Percentiles rank a stretch among this genome's conserved stretches.
These are phyloP conservation scores for Tetheella fluctuosa DNA, from an alignment of 2,888 invertebrate genomes.

Conservation along the genomic window DNA sequence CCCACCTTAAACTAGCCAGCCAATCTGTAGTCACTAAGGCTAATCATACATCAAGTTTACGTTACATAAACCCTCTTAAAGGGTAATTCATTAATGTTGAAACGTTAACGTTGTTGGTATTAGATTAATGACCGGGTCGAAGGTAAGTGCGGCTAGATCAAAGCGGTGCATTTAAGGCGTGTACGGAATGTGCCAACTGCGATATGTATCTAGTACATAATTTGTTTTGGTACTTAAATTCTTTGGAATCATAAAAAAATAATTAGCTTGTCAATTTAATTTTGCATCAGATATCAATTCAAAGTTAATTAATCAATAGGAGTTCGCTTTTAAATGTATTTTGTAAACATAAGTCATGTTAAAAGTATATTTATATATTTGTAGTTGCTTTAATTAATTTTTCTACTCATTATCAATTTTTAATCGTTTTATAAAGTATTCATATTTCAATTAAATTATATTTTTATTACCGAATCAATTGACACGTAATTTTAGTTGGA, in stretches of 20 bases:
- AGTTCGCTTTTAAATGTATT: too few species aligned
- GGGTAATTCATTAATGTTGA: slow-evolving; percentile 68
- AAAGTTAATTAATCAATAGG: too few species aligned
- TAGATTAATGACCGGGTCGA: slow-evolving; percentile 74
- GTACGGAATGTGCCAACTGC: slow-evolving; percentile 4
- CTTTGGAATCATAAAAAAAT: neutral
- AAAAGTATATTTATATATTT: too few species aligned
- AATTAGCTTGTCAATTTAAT: neutral
- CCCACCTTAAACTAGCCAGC: neutral
- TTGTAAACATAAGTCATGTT: too few species aligned
- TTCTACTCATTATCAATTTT: neutral
- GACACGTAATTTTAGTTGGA: slow-evolving; percentile 1
- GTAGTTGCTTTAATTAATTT: too few species aligned
- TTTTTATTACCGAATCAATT: neutral
- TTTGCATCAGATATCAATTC: too few species aligned
- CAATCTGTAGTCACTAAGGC: slow-evolving; percentile 20
- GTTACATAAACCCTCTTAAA: slow-evolving; percentile 40
- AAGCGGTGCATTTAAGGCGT: slow-evolving; percentile 43
- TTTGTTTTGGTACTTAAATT: neutral
- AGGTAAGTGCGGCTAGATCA: slow-evolving; percentile 76
- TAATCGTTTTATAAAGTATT: neutral
- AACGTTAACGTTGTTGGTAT: slow-evolving; percentile 52
- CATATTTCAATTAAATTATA: neutral
- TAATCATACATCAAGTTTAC: slow-evolving; percentile 47
- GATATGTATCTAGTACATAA: neutral